These are phyloP conservation scores for Tinea semifulvella DNA, from an alignment of 2,888 invertebrate species.

Conservation along the genomic window DNA sequence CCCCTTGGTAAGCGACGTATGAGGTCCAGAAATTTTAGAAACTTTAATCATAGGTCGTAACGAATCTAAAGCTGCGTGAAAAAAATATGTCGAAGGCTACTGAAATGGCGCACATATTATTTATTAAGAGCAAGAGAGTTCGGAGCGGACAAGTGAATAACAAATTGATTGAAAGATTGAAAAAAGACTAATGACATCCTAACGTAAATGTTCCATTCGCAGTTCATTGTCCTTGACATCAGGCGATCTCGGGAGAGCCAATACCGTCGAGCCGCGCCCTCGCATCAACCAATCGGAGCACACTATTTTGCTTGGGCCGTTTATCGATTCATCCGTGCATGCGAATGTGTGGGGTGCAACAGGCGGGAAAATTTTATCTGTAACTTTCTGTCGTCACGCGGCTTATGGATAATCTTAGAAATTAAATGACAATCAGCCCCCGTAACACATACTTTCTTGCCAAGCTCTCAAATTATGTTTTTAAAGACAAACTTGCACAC, in stretches of 20 bases:
- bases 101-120: neutral
- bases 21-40: too few species aligned
- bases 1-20: too few species aligned
- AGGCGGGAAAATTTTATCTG: constrained; percentile 1
- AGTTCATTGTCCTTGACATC: constrained; percentile 14
- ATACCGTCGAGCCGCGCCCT: constrained; percentile 31
- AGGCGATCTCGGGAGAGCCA: constrained; percentile 10
- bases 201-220: constrained; percentile 6
- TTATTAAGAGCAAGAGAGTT: constrained; percentile 4
- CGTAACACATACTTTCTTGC: too few species aligned
- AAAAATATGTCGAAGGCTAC: neutral
- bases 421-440: too few species aligned
- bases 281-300: constrained; percentile 33
- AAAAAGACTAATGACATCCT: constrained; percentile 2
- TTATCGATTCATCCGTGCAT: constrained; percentile 20
- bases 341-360: constrained; percentile 12
- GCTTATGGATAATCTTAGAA: neutral
- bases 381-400: neutral
- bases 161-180: constrained; percentile 5
- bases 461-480: too few species aligned
- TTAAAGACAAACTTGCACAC: too few species aligned
- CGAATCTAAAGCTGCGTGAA: neutral
- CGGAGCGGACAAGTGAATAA: constrained; percentile 2
- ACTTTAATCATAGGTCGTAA: too few species aligned
- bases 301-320: constrained; percentile 21